These are phyloP conservation scores for Macheiramphus alcinus DNA, from an alignment of 2,113 vertebrate genomes.

Conservation along the genomic window DNA sequence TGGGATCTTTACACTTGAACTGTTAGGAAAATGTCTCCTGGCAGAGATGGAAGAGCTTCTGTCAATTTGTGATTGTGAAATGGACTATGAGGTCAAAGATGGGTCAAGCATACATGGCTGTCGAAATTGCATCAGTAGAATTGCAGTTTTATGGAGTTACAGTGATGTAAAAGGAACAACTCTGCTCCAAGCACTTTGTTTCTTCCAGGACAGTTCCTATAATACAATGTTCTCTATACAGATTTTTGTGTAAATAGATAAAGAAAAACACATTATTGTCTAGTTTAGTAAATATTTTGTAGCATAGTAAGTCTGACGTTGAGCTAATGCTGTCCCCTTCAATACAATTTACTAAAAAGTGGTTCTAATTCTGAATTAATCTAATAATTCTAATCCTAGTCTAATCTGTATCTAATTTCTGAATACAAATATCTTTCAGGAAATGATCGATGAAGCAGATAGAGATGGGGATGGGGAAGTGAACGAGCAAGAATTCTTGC, in stretches of 20 bases:
- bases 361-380: neutral
- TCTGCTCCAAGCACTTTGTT: neutral
- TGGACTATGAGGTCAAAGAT: neutral
- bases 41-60: neutral
- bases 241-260: neutral
- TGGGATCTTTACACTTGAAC: neutral
- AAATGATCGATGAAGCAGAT: conserved; percentile 95
- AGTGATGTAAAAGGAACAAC: neutral
- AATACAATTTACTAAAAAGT: neutral
- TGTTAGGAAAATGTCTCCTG: neutral
- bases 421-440: conserved; percentile 65
- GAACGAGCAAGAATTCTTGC: conserved; percentile 90
- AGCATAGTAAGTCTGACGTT: rapidly evolving
- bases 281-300: neutral
- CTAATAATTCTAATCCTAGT: neutral
- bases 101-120: rapidly evolving
- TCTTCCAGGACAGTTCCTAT: neutral
- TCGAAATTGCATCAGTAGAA: rapidly evolving
- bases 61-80: neutral
- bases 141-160: no score
- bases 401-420: neutral
- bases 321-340: neutral
- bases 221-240: neutral
- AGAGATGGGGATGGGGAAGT: conserved; percentile 93
- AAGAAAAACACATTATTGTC: neutral